These are phyloP conservation scores for Saccopteryx bilineata DNA, from an alignment of 2,113 vertebrate species.

Conservation along the genomic window DNA sequence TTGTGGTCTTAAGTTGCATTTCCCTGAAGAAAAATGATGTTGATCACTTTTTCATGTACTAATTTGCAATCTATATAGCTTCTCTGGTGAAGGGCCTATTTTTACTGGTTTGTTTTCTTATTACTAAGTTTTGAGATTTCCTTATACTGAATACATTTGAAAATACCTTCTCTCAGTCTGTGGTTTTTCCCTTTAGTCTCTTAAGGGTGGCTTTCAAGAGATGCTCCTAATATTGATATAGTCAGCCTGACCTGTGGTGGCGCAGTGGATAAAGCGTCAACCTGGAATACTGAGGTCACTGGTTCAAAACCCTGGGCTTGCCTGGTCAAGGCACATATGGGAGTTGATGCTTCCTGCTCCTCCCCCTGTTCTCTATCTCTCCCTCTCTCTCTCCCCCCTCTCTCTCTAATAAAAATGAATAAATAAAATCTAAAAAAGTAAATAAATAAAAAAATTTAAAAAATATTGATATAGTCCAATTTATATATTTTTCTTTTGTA, in stretches of 20 bases:
- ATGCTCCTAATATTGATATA: neutral
- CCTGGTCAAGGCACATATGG: too few relatives aligned
- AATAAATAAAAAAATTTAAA: too few relatives aligned
- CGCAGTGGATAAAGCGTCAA: too few relatives aligned
- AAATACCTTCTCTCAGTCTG: neutral
- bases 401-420: too few relatives aligned
- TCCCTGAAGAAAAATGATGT: neutral
- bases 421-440: too few relatives aligned
- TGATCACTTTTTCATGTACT: neutral
- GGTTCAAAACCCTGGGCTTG: too few relatives aligned
- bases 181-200: neutral
- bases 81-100: constrained; percentile 4
- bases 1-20: neutral
- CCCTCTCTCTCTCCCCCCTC: too few relatives aligned
- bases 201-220: neutral
- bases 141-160: neutral
- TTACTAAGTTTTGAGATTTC: neutral
- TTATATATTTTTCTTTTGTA: neutral
- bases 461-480: neutral
- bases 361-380: too few relatives aligned
- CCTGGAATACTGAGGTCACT: too few relatives aligned
- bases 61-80: neutral
- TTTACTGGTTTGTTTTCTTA: neutral
- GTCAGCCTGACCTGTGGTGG: too few relatives aligned
- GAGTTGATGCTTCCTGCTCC: too few relatives aligned